Evolutionary conservation across 2,888 invertebrate species (phyloP), one percentile per base, ranked within the genome.

Genomic region (Periphyllus acericola): DNA sequence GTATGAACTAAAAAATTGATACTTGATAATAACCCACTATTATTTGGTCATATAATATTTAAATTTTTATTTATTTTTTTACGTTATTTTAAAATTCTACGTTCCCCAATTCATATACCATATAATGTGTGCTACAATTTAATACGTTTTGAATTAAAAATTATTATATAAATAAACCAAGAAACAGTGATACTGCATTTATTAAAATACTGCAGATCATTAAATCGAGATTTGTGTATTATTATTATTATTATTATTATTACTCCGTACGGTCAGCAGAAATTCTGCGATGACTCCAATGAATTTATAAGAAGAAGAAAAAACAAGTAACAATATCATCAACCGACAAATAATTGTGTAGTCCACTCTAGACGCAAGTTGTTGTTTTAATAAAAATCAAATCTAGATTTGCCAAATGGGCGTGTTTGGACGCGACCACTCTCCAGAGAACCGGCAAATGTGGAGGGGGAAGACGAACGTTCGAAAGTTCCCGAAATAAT

Each of bases 401-500:
- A 68, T 55, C 46, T 11, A 17, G 71, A 86, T 80, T 74, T 80
- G 80, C 80, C 86, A 86, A 85, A 86, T 80, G 86, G 86, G 86
- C 86, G 72, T 80, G 86, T 34, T 78, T 1, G 29, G 19, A 85
- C 72, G 8, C 34, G 36, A 72, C 80, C 74, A 32, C 80, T 60
- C 60, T 87, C 87, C 87, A 87, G 87, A 81, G 21, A 36, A 9
- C 36, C 29, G 71, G 40, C 60, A 5, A 32, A 40, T 25, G 14
- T 21, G 25, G 80, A 40, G 66, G 68, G 76, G 40, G 76, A 68
- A 66, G 46, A 40, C 66, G 34, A 11, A 79, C 86, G 55, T 55
- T 85, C 46, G 17, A 60, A n/a, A 71, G 85, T 79, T 87, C 87
- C 87, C 87, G 75, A 87, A 87, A 87, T 87, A 87, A 87, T 87